Evolutionary conservation across 2,888 invertebrate genomes (phyloP).

Genomic region (Drosophila mercatorum): DNA sequence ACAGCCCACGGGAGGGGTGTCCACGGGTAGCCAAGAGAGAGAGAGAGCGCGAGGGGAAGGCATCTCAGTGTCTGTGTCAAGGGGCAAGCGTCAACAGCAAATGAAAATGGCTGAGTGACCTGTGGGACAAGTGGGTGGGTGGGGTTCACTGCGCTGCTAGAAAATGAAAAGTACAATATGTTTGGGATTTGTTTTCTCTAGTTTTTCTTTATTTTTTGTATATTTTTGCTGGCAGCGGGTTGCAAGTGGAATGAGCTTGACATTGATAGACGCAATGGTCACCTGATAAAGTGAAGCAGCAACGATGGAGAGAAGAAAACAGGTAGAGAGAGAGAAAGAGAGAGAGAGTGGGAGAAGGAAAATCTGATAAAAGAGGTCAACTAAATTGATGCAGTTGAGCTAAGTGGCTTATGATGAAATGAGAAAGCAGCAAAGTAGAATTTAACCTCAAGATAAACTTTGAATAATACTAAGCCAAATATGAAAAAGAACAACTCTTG

Average conservation of each 20-base stretch:
- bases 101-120: constrained; percentile 55
- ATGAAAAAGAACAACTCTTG: not conserved
- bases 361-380: constrained; percentile 16
- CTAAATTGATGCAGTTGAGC: constrained; percentile 22
- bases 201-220: constrained; percentile 8
- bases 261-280: constrained; percentile 41
- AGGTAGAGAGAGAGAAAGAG: too few species aligned
- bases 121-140: constrained; percentile 16
- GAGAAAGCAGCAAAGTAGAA: not conserved
- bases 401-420: constrained; percentile 13
- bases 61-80: constrained; percentile 31
- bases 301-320: not conserved
- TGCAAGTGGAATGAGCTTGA: constrained; percentile 26
- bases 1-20: constrained; percentile 21
- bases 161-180: constrained; percentile 65
- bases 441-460: constrained; percentile 6
- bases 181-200: constrained; percentile 33
- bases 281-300: constrained; percentile 19
- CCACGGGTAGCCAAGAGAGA: not conserved
- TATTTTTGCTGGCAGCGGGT: constrained; percentile 15
- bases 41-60: not conserved
- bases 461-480: constrained; percentile 7
- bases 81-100: constrained; percentile 50
- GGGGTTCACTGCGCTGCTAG: constrained; percentile 22
- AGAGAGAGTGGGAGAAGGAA: not conserved